Base-by-base conservation (phyloP, 2,113 vertebrate genomes). In the Passer montanus region DNA sequence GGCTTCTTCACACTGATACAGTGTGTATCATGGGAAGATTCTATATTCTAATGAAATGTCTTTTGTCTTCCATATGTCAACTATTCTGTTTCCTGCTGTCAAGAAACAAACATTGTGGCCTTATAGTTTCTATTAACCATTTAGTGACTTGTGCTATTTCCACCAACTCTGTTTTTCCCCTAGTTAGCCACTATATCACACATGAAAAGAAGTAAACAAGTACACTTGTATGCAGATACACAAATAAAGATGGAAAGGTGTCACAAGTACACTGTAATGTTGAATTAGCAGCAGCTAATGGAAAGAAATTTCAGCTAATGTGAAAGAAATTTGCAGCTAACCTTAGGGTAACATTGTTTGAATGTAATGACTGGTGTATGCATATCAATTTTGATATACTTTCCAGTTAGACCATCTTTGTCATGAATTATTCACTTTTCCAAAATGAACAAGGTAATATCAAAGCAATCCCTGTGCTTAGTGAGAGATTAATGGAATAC, bases 171-270 rank as follows among this genome's bases (percentile, higher is more conserved):
- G 24, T 39, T 89, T 52, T 72, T 11, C 7, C 13, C 9, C 26
- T 9, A 17, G 20, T 55, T 35, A 92, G 44, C 3, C 22, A n/a
- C 28, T 59, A 1, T 22, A 56, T 63, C 33, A 59, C 35, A 62
- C 2, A 4, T 8, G 7, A 17, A 75, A 70, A 70, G 24, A 66
- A 0, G 0, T 26, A 63, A 63, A 37, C 6, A 63, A 39, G 18
- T 31, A 33, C 12, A 19, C 15, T 33, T 33, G 21, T 31, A 60
- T n/a, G 47, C 5, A 39, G n/a, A 26, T 41, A 27, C 22, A 47
- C 41, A 35, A 76, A 39, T 55, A 41, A 55, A 49, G 46, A 55
- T 47, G n/a, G 46, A 60, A 75, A 68, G 26, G 19, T 62, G n/a
- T 58, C 58, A 72, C 43, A 59, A 24, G 7, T 26, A 53, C 39